Evolutionary conservation across 2,113 vertebrate genomes (phyloP), one percentile per base, ranked within the genome.

Genomic region (Eubucco bourcierii): DNA sequence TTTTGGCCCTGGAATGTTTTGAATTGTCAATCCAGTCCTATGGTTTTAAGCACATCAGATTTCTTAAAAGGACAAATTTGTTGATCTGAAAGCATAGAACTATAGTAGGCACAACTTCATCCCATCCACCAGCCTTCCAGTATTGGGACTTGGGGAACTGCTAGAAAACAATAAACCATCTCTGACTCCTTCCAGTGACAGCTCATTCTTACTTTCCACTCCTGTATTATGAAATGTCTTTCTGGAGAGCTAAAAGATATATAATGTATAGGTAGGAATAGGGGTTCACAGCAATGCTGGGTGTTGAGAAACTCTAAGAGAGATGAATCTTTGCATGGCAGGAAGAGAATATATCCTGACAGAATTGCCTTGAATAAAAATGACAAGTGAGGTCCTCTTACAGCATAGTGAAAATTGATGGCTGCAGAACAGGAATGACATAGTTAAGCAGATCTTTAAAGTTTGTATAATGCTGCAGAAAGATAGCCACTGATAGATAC

Each of bases 161-260:
- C 61, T 53, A 80, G 58, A 79, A 94, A 94, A 75, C 15, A 93
- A 87, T 66, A 87, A 84, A 65, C 86, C 15, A 87, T 72, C 73
- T 76, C 88, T 94, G 91, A 92, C 64, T 92, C n/a, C n/a, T 79
- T 72, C 73, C 75, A 81, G 44, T 79, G 88, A 88, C 80, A 93
- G 77, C 63, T 90, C 71, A 90, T 94, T 94, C 90, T 87, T 82
- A 94, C 58, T 91, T 94, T 91, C 71, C 39, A 29, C 29, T 81
- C 29, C 59, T 65, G 64, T 50, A 70, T 90, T 95, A 94, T 84
- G 67, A 90, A 87, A 87, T 11, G 78, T 59, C 78, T 89, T 92
- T 66, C 81, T 84, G 31, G 20, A 79, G 75, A 92, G 39, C 44
- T 65, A 86, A 84, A 88, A 96, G 73, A 93, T 66, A 87, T 84